Base-by-base conservation (phyloP, 1,140 invertebrate genomes). In the Listronotus bonariensis region DNA sequence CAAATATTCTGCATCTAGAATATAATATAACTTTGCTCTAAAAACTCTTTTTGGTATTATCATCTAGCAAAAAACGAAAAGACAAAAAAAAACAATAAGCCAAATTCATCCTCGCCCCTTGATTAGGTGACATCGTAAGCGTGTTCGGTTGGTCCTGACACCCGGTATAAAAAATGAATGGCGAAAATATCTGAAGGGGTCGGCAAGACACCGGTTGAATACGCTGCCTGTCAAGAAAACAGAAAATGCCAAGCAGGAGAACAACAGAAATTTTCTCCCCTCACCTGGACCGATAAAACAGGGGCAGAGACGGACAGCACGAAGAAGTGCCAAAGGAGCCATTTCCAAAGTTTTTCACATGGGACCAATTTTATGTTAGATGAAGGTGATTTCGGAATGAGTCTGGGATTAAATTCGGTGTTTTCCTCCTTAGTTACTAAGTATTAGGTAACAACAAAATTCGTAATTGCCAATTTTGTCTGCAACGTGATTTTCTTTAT, bases 151-250 rank as follows among this genome's bases (percentile, higher is more conserved):
- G 42, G 20, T 55, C 52, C 20, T 55, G 52, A 55, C 52, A 32
- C 55, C 32, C 43, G 36, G 55, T 57, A 46, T 57, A 57, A 57
- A 57, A 41, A 57, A 57, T 46, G 43, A 57, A 57, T 38, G 55
- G 41, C 46, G 9, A 31, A 57, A 32, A 51, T 51, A 53, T 53
- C 31, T 34, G 14, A 31, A 53, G 54, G 41, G 41, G 46, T 49
- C 34, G 34, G 46, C 32, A 14, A 43, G 40, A 56, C 54, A 56
- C 54, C 32, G 54, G 54, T 56, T 56, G 54, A 56, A 56, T 18
- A 56, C 54, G 18, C 32, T 56, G 41, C 12, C 54, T 56, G 38
- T 56, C 32, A 14, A 43, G 38, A 45, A 56, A 43, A 14, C 41
- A 43, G 17, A 18, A 18, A 14, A 43, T 15, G 41, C n/a, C n/a